Evolutionary conservation across 1,140 invertebrate genomes (phyloP), one percentile per base, ranked within the genome.

Genomic region (Potamilus streckersoni): DNA sequence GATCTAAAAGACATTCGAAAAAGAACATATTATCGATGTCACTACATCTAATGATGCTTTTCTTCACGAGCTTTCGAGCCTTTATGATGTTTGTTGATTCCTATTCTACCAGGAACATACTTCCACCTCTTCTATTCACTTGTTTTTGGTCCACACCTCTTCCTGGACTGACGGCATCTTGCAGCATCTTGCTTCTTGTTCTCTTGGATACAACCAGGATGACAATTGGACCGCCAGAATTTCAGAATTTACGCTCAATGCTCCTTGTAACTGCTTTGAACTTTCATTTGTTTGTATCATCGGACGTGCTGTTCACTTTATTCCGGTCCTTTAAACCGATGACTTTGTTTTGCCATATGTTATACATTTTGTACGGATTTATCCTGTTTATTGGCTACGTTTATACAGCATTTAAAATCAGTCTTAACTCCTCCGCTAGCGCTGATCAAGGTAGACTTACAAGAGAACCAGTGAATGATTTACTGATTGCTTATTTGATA

Each of bases 121-220:
- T 76, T 14, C 62, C 74, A 14, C 68, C 69, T 20, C 55, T 67
- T 3, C 73, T 61, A 17, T 73, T 76, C 13, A 31, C 27, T 0
- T 58, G 80, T 55, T 19, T 82, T 15, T 82, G 81, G 81, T 78
- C 81, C 20, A n/a, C 79, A 27, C 73, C 78, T 8, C 59, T 82
- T 14, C 81, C 81, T 16, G 75, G 78, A 23, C 65, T 82, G 13
- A 80, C 79, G 11, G 79, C 81, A 17, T 76, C 81, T 2, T 78
- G 79, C 62, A 80, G 79, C 58, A 77, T 82, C 14, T 61, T 82
- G 38, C 61, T 82, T 20, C 76, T 82, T 14, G 78, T 80, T 23
- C 74, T 82, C 15, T 61, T 82, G 20, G 81, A 82, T 67, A 82
- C 81, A 14, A 82, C 81, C 17, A 82, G 76, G 67, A 80, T 82